Evolutionary conservation across 2,797 vertebrate species (phyloP), one percentile per base, ranked within the genome.

Genomic region (Paedocypris micromegethes): DNA sequence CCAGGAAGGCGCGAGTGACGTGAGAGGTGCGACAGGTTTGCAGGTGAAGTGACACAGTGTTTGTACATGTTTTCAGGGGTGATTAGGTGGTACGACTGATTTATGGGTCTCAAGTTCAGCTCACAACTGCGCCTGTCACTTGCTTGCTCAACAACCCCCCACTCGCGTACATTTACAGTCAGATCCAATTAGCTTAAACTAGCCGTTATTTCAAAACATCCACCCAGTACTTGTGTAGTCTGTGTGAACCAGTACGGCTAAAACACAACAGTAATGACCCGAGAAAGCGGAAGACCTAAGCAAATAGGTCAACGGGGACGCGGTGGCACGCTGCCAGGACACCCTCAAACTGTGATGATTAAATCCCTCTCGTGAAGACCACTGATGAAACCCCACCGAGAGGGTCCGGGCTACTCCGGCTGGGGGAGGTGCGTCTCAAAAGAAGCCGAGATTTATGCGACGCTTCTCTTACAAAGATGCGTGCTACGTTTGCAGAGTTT

Each of bases 241-340:
- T 5, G 9, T 5, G 48, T 64, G 9, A 50, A 37, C 39, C 39
- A 9, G 39, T 62, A 9, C 63, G 42, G 64, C 44, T 44, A 5
- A 55, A 68, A 68, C 59, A 70, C 55, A 74, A 64, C 56, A 58
- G 46, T 73, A 64, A 73, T 65, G 56, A 60, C 50, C 61, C 54
- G 55, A 37, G 66, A 42, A 47, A 40, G 45, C 58, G 23, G 4
- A 49, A 8, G n/a, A 51, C 9, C 39, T 7, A 68, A 58, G 54
- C 56, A 64, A 68, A 63, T 57, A 23, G 47, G 56, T 68, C 55
- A 64, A 9, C 40, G 8, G 65, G 55, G 55, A 52, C 49, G 3
- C 1, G 42, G 7, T 38, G 23, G 56, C 43, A 58, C 40, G 50
- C 23, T 57, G 42, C 62, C 65, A 58, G 52, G 51, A 54, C 51